Conservation (phyloP, 2,888 invertebrate genomes). For the Patella pellucida region DNA sequence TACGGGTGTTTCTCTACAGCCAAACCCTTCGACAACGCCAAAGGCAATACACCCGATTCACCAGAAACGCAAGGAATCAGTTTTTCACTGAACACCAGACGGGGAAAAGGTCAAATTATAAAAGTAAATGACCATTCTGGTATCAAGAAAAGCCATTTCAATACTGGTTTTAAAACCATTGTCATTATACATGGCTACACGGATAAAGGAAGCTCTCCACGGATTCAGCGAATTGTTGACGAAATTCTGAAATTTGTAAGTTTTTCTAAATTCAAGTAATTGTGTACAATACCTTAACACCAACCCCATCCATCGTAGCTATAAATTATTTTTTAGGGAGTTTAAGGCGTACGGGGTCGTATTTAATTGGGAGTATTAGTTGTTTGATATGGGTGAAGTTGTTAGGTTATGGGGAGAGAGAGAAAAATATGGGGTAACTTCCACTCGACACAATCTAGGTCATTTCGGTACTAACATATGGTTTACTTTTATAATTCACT, state of each 20-base stretch:
- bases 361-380: too few relatives aligned
- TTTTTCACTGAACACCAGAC: slow-evolving; percentile 16
- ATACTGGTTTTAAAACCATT: not conserved
- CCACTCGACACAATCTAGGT: too few relatives aligned
- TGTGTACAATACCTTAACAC: too few relatives aligned
- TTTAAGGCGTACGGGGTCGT: too few relatives aligned
- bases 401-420: too few relatives aligned
- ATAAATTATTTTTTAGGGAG: too few relatives aligned
- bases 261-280: not conserved
- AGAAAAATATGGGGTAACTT: too few relatives aligned
- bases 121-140: not conserved
- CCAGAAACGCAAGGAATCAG: slow-evolving; percentile 10
- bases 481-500: too few relatives aligned
- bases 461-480: too few relatives aligned
- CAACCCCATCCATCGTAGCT: too few relatives aligned
- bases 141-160: slow-evolving; percentile 8
- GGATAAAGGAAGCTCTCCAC: slow-evolving; percentile 9
- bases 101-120: not conserved
- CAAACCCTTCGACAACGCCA: slow-evolving; percentile 15
- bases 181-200: slow-evolving; percentile 18
- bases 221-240: not conserved
- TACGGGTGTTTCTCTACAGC: slow-evolving; percentile 13
- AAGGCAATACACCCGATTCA: slow-evolving; percentile 9
- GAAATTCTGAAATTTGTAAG: slow-evolving; percentile 16
- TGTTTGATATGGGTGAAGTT: too few relatives aligned